Conservation (phyloP, 2,888 invertebrate genomes). For the Ophioninae sp. region DNA sequence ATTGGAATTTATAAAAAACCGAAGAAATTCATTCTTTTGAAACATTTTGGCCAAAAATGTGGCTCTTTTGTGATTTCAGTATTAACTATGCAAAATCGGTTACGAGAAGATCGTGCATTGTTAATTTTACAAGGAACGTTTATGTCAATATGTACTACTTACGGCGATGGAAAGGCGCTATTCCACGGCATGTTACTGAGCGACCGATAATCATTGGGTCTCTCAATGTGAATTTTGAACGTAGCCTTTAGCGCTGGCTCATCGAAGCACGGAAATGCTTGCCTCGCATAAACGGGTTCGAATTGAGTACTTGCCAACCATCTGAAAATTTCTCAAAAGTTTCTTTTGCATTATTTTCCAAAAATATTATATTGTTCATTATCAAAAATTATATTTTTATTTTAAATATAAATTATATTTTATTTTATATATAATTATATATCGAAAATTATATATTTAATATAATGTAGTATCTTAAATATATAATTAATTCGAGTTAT, state of each 20-base stretch:
- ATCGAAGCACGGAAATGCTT: constrained; percentile 91
- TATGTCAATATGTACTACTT: constrained; percentile 52
- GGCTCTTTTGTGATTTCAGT: no score
- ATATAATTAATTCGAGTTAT: no score
- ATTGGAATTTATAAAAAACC: not conserved
- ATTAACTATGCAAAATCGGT: no score
- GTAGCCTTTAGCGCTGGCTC: constrained; percentile 81
- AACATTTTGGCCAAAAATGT: not conserved
- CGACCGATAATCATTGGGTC: constrained; percentile 63
- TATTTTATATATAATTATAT: no score
- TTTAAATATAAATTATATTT: no score
- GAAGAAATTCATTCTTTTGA: not conserved
- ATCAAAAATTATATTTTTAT: no score
- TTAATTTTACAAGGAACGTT: not conserved
- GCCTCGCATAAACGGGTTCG: constrained; percentile 86
- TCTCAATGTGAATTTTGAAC: constrained; percentile 70
- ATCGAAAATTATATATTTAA: no score
- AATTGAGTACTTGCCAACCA: constrained; percentile 87
- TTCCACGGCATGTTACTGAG: constrained; percentile 72
- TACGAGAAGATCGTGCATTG: not conserved
- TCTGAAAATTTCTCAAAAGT: constrained; percentile 70
- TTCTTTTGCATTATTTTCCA: not conserved
- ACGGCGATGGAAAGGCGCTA: constrained; percentile 53
- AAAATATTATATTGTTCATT: not conserved
- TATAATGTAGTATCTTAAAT: no score